Evolutionary conservation across 2,888 invertebrate species (phyloP).

Genomic region (Rhagonycha lutea): DNA sequence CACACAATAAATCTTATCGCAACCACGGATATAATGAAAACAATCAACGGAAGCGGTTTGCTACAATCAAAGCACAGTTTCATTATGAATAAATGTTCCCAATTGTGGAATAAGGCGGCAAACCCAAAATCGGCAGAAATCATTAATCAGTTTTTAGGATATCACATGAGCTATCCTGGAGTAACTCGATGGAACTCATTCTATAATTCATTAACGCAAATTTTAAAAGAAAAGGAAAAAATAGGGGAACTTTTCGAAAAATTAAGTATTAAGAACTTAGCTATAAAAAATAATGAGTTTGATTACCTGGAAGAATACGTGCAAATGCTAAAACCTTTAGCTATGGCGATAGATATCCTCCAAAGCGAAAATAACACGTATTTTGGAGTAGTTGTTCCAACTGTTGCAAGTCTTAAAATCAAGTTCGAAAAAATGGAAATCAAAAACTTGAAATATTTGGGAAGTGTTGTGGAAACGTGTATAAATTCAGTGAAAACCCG

Average conservation of each 20-base stretch:
- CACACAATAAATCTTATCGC: conserved; percentile 1
- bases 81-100: conserved; percentile 10
- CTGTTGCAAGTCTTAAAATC: neutral
- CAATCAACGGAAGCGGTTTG: neutral
- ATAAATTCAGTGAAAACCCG: neutral
- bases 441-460: neutral
- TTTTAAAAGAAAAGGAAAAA: conserved; percentile 18
- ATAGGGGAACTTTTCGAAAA: neutral
- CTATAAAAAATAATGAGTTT: conserved; percentile 11
- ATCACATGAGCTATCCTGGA: conserved; percentile 6
- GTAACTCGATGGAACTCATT: conserved; percentile 13
- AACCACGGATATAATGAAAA: neutral
- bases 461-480: neutral
- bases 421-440: neutral
- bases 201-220: conserved; percentile 13
- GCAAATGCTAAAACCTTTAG: conserved; percentile 9
- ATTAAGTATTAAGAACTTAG: neutral
- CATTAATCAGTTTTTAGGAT: conserved; percentile 7
- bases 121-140: conserved; percentile 13
- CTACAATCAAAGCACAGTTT: neutral
- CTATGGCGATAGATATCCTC: conserved; percentile 5
- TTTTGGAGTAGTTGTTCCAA: conserved; percentile 12
- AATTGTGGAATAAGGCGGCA: conserved; percentile 8
- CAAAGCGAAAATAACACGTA: conserved; percentile 12
- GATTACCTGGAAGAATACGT: conserved; percentile 16